These are phyloP conservation scores for Lepeophtheirus salmonis DNA, from an alignment of 1,140 invertebrate species.

Conservation along the genomic window DNA sequence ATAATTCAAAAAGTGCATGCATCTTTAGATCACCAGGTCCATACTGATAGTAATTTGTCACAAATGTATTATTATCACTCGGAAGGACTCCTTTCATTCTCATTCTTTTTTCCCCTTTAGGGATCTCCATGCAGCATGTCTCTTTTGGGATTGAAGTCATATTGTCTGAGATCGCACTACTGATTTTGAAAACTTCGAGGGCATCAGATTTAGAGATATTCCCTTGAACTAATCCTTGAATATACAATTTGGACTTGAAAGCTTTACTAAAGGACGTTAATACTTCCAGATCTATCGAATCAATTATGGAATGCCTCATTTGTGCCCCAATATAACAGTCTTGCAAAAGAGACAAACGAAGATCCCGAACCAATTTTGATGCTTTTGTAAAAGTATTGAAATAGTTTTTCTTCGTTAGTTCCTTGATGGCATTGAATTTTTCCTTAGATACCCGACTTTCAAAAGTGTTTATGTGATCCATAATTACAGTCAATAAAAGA, in stretches of 20 bases:
- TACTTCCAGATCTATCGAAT: conserved; percentile 31
- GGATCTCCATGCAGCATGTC: conserved; percentile 29
- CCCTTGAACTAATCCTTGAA: conserved; percentile 52
- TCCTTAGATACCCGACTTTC: not conserved
- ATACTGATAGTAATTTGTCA: conserved; percentile 74
- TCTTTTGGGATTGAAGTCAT: not conserved
- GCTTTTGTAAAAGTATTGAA: conserved; percentile 53
- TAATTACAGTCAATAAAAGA: conserved; percentile 35
- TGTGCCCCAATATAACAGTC: conserved; percentile 38
- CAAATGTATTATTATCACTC: conserved; percentile 56
- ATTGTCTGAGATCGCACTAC: not conserved
- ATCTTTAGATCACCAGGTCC: conserved; percentile 35
- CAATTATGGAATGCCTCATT: conserved; percentile 41
- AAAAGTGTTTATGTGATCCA: conserved; percentile 1
- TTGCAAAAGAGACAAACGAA: conserved; percentile 20
- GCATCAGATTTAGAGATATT: conserved; percentile 44
- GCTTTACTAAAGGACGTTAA: conserved; percentile 37
- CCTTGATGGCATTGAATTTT: conserved; percentile 38
- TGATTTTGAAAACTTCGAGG: conserved; percentile 25
- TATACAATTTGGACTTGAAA: conserved; percentile 39
- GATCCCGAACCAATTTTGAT: conserved; percentile 41
- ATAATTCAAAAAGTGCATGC: conserved; percentile 22
- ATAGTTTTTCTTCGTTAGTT: conserved; percentile 40
- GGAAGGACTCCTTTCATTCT: conserved; percentile 47
- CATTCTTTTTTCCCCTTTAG: conserved; percentile 40